Percentiles rank a stretch among this genome's conserved stretches.
phyloP scores from a whole-genome alignment of 1,140 invertebrate species.

The Lysiphlebus fabarum region DNA sequence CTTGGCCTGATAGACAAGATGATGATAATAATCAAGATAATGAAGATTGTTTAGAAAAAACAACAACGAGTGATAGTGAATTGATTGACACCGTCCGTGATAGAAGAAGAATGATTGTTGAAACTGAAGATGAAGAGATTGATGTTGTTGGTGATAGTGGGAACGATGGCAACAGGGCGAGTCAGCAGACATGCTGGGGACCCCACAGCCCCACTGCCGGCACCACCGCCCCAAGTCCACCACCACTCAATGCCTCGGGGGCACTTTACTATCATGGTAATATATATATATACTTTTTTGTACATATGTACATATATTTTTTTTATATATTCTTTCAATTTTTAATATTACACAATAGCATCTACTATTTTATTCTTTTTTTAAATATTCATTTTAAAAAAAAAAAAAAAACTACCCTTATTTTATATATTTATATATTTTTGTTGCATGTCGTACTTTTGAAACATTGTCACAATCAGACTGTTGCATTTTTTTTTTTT shows the following conservation, averaged over 20 bases:
- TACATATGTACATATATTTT: too few species aligned
- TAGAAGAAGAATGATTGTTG: slow-evolving; percentile 36
- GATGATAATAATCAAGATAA: slow-evolving; percentile 49
- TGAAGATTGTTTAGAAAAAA: slow-evolving; percentile 17
- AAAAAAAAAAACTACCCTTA: too few species aligned
- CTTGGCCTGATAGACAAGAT: slow-evolving; percentile 66
- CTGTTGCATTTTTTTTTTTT: too few species aligned
- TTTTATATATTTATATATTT: too few species aligned
- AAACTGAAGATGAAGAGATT: slow-evolving; percentile 75
- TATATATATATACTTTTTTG: too few species aligned
- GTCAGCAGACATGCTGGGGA: slow-evolving; percentile 62
- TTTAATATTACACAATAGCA: neutral
- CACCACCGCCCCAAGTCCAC: slow-evolving; percentile 70
- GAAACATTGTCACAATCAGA: too few species aligned
- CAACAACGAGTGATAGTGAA: slow-evolving; percentile 17
- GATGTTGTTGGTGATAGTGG: slow-evolving; percentile 68
- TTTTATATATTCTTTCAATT: neutral
- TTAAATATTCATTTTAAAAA: too few species aligned
- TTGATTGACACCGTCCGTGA: slow-evolving; percentile 25
- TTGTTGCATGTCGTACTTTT: too few species aligned
- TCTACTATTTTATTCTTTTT: too few species aligned
- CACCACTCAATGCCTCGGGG: slow-evolving; percentile 60
- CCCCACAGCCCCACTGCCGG: slow-evolving; percentile 71
- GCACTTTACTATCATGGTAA: slow-evolving; percentile 67
- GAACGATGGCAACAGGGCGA: slow-evolving; percentile 27